Evolutionary conservation across 2,113 vertebrate genomes (phyloP), one percentile per base, ranked within the genome.

Genomic region (Chlamydotis undulata): DNA sequence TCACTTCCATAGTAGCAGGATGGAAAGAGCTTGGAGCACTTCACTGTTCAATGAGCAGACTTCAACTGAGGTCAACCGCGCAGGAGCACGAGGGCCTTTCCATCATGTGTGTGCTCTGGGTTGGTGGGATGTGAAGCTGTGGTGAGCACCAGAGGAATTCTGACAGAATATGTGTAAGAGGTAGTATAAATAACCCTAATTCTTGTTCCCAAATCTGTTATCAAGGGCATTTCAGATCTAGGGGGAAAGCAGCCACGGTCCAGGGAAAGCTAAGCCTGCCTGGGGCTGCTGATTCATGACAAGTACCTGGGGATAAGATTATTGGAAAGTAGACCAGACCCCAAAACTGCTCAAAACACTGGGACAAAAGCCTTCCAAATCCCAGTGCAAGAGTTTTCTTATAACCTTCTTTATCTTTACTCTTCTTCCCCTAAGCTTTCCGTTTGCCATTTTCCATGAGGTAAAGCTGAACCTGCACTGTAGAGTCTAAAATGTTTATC

Each of bases 71-170:
- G 15, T 31, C 29, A 53, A 0, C 23, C 7, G 2, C 49, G 6
- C 0, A 0, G 52, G 41, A 85, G 31, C 65, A 33, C 0, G 4
- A 52, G 4, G 33, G 2, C 47, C 55, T 61, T 88, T n/a, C 70
- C 55, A 17, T 57, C 50, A 8, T 4, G 3, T 3, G 0, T 43
- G 28, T 33, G 21, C 75, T 75, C 31, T 41, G 74, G 17, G 89
- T 68, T 55, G 28, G 24, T 73, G 82, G 45, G 43, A 33, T 64
- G 47, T n/a, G 31, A 69, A 89, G 63, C 63, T 39, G 33, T 2
- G 59, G 41, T 2, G 1, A 75, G 55, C 45, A n/a, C 70, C 26
- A 18, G 0, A 14, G 55, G 56, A 65, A 56, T 89, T 75, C 83
- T 89, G 31, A 49, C 80, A 22, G 21, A 49, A 19, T 69, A 8